Percentiles rank a stretch among this genome's conserved stretches.
Conservation (phyloP, 2,113 vertebrate species). For the Xiphorhynchus elegans region DNA sequence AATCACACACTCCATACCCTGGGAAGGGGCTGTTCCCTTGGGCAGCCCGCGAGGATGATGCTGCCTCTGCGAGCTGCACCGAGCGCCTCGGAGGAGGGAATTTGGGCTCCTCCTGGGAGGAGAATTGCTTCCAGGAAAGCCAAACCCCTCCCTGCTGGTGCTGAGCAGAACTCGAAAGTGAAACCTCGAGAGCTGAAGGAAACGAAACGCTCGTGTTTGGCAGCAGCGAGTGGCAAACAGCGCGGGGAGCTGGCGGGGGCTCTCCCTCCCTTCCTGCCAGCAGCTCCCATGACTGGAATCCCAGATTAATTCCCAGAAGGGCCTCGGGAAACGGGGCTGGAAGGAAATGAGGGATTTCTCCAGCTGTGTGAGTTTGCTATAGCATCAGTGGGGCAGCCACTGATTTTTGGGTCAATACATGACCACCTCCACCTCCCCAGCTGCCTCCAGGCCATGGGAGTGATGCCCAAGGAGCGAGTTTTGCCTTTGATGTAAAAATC, state of each 20-base stretch:
- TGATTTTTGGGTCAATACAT: accelerated
- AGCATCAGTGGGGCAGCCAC: accelerated
- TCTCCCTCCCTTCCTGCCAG: not conserved
- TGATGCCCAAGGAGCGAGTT: not conserved
- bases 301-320: not conserved
- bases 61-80: not conserved
- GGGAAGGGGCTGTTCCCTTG: not conserved
- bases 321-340: not conserved
- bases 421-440: not conserved
- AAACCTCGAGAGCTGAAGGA: not conserved
- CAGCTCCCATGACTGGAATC: not conserved
- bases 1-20: accelerated
- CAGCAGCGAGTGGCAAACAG: not conserved
- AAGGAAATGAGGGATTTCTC: not conserved
- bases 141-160: not conserved
- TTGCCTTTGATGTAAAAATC: not conserved
- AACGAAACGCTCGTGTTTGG: accelerated
- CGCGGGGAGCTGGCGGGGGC: not conserved
- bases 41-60: accelerated
- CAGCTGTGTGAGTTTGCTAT: accelerated
- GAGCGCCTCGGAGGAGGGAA: accelerated
- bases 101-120: not conserved
- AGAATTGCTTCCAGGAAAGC: not conserved
- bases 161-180: not conserved
- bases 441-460: not conserved